Percentiles rank a stretch among this genome's conserved stretches.
These are phyloP conservation scores for Bujurquina vittata DNA, from an alignment of 2,113 vertebrate genomes.

Conservation along the genomic window DNA sequence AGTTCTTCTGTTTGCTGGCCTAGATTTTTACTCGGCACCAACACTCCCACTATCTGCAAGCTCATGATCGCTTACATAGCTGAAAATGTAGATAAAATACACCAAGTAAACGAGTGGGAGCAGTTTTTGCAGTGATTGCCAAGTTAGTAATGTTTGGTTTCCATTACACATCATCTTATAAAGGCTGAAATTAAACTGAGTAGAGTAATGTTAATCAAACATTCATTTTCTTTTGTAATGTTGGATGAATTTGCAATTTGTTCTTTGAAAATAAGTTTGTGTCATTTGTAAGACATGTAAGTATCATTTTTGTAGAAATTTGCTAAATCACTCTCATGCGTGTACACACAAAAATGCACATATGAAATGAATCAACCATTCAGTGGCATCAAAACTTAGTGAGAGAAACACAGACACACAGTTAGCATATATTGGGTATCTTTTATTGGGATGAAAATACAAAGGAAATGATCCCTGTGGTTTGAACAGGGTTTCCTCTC, in stretches of 20 bases:
- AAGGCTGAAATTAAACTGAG: neutral
- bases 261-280: neutral
- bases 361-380: slow-evolving; percentile 28
- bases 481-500: slow-evolving; percentile 63
- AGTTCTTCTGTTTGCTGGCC: neutral
- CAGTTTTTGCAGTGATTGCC: neutral
- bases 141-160: slow-evolving; percentile 4
- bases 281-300: neutral
- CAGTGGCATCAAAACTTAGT: slow-evolving; percentile 6
- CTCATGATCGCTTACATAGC: neutral
- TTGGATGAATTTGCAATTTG: neutral
- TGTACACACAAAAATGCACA: neutral
- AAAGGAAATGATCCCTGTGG: slow-evolving; percentile 64
- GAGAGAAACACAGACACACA: slow-evolving; percentile 12
- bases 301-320: neutral
- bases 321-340: neutral
- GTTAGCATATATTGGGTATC: slow-evolving; percentile 61
- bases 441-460: slow-evolving; percentile 61
- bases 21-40: neutral
- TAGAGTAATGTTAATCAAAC: slow-evolving; percentile 5
- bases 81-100: neutral
- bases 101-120: slow-evolving; percentile 4
- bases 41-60: neutral
- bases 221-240: neutral
- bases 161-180: slow-evolving; percentile 3